Conservation (phyloP, 1,140 invertebrate genomes). For the Bombus consobrinus region DNA sequence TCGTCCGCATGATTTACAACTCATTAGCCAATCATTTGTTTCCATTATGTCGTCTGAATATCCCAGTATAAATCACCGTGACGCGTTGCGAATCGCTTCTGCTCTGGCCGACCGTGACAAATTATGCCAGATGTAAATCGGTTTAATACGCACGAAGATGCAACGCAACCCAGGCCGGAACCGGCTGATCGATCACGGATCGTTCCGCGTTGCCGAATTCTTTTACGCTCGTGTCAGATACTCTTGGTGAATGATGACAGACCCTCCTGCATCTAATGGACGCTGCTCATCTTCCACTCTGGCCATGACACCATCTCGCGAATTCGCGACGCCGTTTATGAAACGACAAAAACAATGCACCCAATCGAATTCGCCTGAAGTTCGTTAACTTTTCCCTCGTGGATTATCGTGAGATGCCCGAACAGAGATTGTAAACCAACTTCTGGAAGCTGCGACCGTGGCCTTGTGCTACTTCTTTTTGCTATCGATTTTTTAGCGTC, state of each 20-base stretch:
- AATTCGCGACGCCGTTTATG: slow-evolving; percentile 6
- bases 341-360: slow-evolving; percentile 16
- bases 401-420: neutral
- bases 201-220: slow-evolving; percentile 38
- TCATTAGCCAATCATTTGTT: slow-evolving; percentile 40
- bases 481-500: neutral
- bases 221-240: slow-evolving; percentile 53
- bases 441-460: neutral
- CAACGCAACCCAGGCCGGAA: slow-evolving; percentile 12
- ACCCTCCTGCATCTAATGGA: slow-evolving; percentile 6
- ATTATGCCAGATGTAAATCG: slow-evolving; percentile 58
- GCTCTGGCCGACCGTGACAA: slow-evolving; percentile 46
- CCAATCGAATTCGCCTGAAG: slow-evolving; percentile 26
- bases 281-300: slow-evolving; percentile 17
- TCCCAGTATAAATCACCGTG: slow-evolving; percentile 44
- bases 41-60: slow-evolving; percentile 49
- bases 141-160: slow-evolving; percentile 21
- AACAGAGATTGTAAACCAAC: neutral
- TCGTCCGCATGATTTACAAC: slow-evolving; percentile 18
- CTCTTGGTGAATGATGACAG: slow-evolving; percentile 52
- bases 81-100: slow-evolving; percentile 33
- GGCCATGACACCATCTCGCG: slow-evolving; percentile 57
- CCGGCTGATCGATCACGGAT: slow-evolving; percentile 44
- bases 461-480: slow-evolving; percentile 2
- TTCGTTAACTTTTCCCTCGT: slow-evolving; percentile 18